Conservation (phyloP, 2,797 vertebrate species). For the Erethizon dorsatum region DNA sequence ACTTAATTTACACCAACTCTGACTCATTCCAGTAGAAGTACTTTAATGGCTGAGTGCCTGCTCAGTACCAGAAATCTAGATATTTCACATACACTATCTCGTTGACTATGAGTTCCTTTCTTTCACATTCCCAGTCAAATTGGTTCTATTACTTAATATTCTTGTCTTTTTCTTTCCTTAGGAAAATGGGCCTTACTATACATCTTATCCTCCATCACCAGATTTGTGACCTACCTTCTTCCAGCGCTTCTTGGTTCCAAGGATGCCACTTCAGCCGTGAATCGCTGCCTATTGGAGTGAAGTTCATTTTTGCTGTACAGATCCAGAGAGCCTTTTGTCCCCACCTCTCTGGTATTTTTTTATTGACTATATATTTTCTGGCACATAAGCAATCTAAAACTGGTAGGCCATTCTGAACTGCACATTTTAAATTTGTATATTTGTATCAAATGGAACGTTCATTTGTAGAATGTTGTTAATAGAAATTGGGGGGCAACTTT, state of each 20-base stretch:
- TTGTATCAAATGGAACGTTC: slow-evolving; percentile 86
- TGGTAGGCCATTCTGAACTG: slow-evolving; percentile 88
- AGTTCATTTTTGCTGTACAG: slow-evolving; percentile 88
- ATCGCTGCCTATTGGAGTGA: slow-evolving; percentile 85
- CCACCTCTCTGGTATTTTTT: slow-evolving; percentile 92
- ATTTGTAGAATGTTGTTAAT: slow-evolving; percentile 83
- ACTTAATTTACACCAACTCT: background rate
- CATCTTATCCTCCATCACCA: slow-evolving; percentile 92
- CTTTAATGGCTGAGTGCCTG: background rate
- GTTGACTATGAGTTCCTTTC: background rate
- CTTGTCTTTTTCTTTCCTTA: slow-evolving; percentile 85
- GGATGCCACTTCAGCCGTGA: slow-evolving; percentile 76
- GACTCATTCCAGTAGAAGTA: no score
- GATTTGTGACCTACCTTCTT: slow-evolving; percentile 91
- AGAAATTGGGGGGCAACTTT: slow-evolving; percentile 72
- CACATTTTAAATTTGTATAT: slow-evolving; percentile 90
- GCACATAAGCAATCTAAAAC: slow-evolving; percentile 89
- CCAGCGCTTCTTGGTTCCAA: slow-evolving; percentile 82
- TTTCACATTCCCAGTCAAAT: background rate
- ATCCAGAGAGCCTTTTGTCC: slow-evolving; percentile 91
- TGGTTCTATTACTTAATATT: background rate
- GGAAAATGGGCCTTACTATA: slow-evolving; percentile 94
- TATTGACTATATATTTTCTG: slow-evolving; percentile 91
- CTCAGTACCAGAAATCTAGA: background rate
- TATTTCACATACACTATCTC: fast-evolving